These are phyloP conservation scores for Nemurella pictetii DNA, from an alignment of 2,888 invertebrate genomes.

Conservation along the genomic window DNA sequence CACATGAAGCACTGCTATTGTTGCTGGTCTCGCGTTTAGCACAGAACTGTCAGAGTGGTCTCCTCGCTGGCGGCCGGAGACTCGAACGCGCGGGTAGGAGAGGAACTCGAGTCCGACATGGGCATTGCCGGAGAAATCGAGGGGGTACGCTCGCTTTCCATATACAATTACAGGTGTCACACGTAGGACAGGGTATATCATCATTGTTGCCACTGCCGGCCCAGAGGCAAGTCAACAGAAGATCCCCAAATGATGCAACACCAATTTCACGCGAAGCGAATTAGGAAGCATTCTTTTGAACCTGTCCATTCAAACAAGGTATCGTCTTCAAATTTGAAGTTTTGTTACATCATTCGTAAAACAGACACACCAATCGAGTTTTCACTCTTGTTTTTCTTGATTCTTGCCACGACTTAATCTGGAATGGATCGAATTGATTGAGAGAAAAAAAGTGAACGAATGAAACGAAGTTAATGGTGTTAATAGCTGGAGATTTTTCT, in stretches of 20 bases:
- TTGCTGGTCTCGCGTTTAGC: background rate
- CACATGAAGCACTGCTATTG: background rate
- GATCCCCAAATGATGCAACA: background rate
- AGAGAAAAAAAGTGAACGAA: background rate
- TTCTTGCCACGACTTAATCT: background rate
- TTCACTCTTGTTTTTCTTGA: background rate
- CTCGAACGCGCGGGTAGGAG: background rate
- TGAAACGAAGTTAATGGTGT: background rate
- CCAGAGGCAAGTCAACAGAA: background rate
- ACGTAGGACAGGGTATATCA: background rate
- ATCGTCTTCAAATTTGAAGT: background rate
- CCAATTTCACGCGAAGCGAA: background rate
- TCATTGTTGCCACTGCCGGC: background rate
- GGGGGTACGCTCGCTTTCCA: constrained; percentile 30
- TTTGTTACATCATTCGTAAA: background rate
- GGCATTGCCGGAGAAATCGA: constrained; percentile 27
- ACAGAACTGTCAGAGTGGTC: background rate
- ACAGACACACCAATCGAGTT: background rate
- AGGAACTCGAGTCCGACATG: background rate
- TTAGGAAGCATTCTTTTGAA: background rate
- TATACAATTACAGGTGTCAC: constrained; percentile 18
- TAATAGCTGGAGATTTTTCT: background rate
- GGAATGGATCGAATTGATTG: background rate
- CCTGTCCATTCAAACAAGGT: background rate
- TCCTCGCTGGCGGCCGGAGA: background rate